A percentile compares a stretch with the other conserved stretches of the same genome.
These are phyloP conservation scores for Drosophila melanosoma DNA, from an alignment of 2,888 invertebrate species.

Conservation along the genomic window DNA sequence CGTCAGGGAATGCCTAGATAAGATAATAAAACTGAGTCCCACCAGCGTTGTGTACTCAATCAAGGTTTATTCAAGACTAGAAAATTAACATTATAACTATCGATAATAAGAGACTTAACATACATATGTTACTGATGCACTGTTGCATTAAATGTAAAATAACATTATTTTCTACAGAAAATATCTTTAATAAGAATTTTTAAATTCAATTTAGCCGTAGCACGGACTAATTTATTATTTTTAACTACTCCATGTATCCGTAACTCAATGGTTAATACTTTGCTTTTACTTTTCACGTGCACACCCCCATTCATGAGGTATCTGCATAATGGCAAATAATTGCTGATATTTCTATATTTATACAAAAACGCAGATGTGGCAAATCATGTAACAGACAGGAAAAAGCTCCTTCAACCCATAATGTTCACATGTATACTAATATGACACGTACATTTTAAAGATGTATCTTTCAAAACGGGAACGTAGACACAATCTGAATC, in stretches of 20 bases:
- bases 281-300: background rate
- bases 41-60: too few relatives aligned
- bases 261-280: background rate
- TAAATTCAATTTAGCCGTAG: background rate
- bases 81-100: too few relatives aligned
- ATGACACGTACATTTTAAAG: too few relatives aligned
- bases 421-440: too few relatives aligned
- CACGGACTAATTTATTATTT: background rate
- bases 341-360: background rate
- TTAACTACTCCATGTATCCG: background rate
- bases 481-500: background rate
- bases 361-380: background rate
- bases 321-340: background rate
- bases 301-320: background rate
- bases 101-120: too few relatives aligned
- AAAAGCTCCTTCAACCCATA: background rate
- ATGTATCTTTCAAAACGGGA: background rate
- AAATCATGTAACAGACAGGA: background rate
- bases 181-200: too few relatives aligned
- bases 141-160: too few relatives aligned
- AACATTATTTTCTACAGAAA: too few relatives aligned
- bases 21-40: too few relatives aligned
- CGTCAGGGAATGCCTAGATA: too few relatives aligned
- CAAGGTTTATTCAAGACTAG: too few relatives aligned
- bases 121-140: too few relatives aligned